These are phyloP conservation scores for Coelogynopora nodosa DNA, from an alignment of 2,888 invertebrate species.

Conservation along the genomic window DNA sequence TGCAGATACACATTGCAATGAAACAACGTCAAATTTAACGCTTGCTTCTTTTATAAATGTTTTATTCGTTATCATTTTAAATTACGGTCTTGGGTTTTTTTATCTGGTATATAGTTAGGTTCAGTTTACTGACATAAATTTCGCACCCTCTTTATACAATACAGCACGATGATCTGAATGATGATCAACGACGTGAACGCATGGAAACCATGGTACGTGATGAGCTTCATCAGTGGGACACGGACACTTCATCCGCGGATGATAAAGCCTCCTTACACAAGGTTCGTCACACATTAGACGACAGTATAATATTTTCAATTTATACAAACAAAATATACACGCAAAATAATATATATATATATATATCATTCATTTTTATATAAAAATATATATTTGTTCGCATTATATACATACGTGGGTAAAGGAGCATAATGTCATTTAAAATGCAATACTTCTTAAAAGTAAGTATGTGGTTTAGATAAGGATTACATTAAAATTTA, in stretches of 20 bases:
- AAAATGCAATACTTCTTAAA: no score
- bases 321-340: neutral
- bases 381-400: no score
- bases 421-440: no score
- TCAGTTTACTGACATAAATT: no score
- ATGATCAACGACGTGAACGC: constrained; percentile 38
- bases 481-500: no score
- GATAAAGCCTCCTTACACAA: neutral
- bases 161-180: constrained; percentile 29
- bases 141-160: neutral
- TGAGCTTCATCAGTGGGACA: constrained; percentile 38
- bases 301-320: neutral
- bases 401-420: no score
- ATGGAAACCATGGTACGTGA: constrained; percentile 38
- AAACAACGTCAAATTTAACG: no score
- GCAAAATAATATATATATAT: neutral
- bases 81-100: no score
- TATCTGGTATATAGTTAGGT: no score
- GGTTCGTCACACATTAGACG: neutral
- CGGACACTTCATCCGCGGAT: neutral
- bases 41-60: no score
- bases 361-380: neutral
- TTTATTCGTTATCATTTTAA: no score
- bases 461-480: no score
- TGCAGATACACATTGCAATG: neutral